Percentiles rank a stretch among this genome's conserved stretches.
Evolutionary conservation across 2,888 invertebrate species (phyloP).

Genomic region (Orthosia cruda): DNA sequence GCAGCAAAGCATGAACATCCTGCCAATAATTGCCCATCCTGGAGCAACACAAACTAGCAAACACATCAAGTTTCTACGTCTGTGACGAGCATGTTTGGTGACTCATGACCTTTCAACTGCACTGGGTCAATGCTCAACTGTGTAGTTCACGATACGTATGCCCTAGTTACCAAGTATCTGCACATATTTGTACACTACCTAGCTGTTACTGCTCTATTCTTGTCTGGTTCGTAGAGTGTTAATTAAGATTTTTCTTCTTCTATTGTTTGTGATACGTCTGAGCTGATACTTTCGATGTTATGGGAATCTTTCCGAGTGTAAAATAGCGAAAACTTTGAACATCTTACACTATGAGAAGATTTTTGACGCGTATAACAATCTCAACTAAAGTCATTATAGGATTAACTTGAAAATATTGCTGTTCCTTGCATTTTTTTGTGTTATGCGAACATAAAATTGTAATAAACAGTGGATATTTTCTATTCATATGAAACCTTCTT

Average conservation of each 20-base stretch:
- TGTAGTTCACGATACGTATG: slow-evolving; percentile 59
- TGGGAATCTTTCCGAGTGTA: not conserved
- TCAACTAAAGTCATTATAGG: too few relatives aligned
- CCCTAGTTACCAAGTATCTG: slow-evolving; percentile 63
- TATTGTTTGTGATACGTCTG: not conserved
- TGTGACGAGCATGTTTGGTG: slow-evolving; percentile 45
- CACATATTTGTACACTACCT: slow-evolving; percentile 44
- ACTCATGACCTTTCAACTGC: slow-evolving; percentile 67
- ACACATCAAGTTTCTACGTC: not conserved
- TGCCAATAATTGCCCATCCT: not conserved
- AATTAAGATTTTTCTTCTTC: not conserved
- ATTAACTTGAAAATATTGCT: too few relatives aligned
- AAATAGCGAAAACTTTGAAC: not conserved
- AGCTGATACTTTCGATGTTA: not conserved
- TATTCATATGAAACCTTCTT: not conserved
- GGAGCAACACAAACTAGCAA: slow-evolving; percentile 5
- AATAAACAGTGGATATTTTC: too few relatives aligned
- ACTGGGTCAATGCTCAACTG: slow-evolving; percentile 64
- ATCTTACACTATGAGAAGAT: not conserved
- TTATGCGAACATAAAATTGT: too few relatives aligned
- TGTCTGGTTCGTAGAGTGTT: slow-evolving; percentile 6
- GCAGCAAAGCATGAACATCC: not conserved
- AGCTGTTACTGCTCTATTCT: slow-evolving; percentile 18
- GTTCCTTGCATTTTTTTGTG: too few relatives aligned
- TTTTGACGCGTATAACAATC: not conserved